Base-by-base conservation (phyloP, 2,888 invertebrate genomes). In the Subacronicta megacephala region DNA sequence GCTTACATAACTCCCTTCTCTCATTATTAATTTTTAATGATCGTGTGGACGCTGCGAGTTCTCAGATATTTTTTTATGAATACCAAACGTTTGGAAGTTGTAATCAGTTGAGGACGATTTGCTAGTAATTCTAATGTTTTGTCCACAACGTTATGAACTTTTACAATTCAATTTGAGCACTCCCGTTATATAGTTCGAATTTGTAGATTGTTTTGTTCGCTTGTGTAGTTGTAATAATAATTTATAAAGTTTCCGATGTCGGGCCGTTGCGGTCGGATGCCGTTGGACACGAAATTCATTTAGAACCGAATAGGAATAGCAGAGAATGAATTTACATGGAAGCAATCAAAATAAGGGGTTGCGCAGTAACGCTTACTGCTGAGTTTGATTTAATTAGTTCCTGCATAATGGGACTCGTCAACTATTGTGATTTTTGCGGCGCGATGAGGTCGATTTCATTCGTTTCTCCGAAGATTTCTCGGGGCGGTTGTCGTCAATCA, bases 291-390 rank as follows among this genome's bases (percentile, higher is more conserved):
- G 77, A 82, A 87, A 87, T 89, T 89, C 85, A 89, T 89, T 90
- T 87, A 81, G 83, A 83, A 75, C 78, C 70, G 82, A 88, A 89
- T 84, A 82, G 81, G 86, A 87, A 88, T 85, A 84, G 83, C 84
- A 77, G 73, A 76, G 74, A 75, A 64, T 76, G 79, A 82, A 82
- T 90, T 88, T 88, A 88, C 89, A 90, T 89, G 86, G 84, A 84
- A 87, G 88, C 85, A 90, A 89, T 90, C 90, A 88, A 83, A 89
- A 86, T 85, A 87, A 85, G 82, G 86, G 86, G 82, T 83, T 82
- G 80, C 75, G 77, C 75, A 60, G 73, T 75, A 77, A 44, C 77
- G 80, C 82, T 87, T 81, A 85, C 82, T 83, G 82, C 78, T 71
- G 75, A 75, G 77, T 79, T 85, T 87, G 82, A 90, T 89, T 89